These are phyloP conservation scores for Chionodraco myersi DNA, from an alignment of 2,113 vertebrate species.

Conservation along the genomic window DNA sequence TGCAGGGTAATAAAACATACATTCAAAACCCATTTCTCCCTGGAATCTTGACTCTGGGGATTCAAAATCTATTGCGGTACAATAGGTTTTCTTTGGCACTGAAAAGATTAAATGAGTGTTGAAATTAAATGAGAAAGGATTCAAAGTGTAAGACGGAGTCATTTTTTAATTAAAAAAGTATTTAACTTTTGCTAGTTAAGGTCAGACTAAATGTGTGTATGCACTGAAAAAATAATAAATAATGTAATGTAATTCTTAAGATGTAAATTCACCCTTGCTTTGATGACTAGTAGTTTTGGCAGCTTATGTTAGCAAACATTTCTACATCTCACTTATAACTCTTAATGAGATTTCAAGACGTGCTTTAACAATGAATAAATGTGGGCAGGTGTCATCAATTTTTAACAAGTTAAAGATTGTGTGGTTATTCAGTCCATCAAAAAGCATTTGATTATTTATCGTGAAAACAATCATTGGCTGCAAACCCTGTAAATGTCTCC, in stretches of 20 bases:
- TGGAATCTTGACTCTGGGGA: background rate
- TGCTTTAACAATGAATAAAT: background rate
- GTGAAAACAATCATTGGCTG: background rate
- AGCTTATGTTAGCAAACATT: background rate
- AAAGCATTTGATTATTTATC: background rate
- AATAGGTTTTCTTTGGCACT: background rate
- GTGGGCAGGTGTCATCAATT: background rate
- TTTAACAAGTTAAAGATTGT: background rate
- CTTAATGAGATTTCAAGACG: background rate
- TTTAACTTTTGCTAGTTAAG: background rate
- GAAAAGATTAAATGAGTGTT: background rate
- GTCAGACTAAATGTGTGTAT: background rate
- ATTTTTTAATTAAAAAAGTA: conserved; percentile 1
- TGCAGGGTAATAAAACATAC: conserved; percentile 9
- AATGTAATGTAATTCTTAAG: background rate
- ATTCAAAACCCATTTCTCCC: conserved; percentile 4
- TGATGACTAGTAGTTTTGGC: background rate
- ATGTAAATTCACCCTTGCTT: background rate
- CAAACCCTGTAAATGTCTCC: conserved; percentile 1
- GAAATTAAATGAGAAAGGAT: background rate
- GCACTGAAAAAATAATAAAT: background rate
- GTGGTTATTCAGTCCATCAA: background rate
- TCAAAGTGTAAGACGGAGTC: background rate
- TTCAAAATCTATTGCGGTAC: background rate
- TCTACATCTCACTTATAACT: background rate